These are phyloP conservation scores for Cheilosia vernalis DNA, from an alignment of 2,888 invertebrate genomes.

Conservation along the genomic window DNA sequence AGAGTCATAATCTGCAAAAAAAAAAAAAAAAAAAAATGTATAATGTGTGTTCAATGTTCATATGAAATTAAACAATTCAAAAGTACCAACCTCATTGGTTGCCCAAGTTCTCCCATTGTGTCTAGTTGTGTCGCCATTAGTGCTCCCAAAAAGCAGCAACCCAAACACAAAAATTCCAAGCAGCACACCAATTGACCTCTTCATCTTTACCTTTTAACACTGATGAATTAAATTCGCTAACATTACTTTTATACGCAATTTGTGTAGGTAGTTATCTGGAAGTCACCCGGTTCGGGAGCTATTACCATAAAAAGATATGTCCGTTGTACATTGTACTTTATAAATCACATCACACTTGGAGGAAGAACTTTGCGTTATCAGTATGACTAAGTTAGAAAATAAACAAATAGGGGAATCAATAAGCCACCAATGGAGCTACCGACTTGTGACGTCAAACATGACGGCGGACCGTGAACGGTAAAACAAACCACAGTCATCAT, in stretches of 20 bases:
- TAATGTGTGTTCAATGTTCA: neutral
- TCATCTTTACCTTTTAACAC: slow-evolving; percentile 30
- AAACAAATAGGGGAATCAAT: slow-evolving; percentile 9
- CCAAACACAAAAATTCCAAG: slow-evolving; percentile 17
- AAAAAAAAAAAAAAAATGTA: neutral
- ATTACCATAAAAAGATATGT: slow-evolving; percentile 38
- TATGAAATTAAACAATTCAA: neutral
- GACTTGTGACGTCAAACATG: slow-evolving; percentile 11
- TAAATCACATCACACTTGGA: neutral
- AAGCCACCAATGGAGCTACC: neutral
- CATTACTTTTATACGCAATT: slow-evolving; percentile 44
- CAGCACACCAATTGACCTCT: neutral
- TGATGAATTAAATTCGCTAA: slow-evolving; percentile 15
- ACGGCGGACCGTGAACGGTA: neutral
- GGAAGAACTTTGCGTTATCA: slow-evolving; percentile 12
- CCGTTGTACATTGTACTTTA: slow-evolving; percentile 14
- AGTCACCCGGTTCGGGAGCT: neutral
- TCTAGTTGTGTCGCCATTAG: slow-evolving; percentile 18
- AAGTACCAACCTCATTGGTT: slow-evolving; percentile 28
- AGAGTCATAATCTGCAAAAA: slow-evolving; percentile 45
- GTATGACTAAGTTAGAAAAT: slow-evolving; percentile 37
- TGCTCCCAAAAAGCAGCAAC: slow-evolving; percentile 17
- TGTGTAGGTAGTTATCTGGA: neutral
- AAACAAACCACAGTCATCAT: neutral
- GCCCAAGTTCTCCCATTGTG: slow-evolving; percentile 10